Conservation (phyloP, 2,888 invertebrate species). For the Tetranychus truncatus region DNA sequence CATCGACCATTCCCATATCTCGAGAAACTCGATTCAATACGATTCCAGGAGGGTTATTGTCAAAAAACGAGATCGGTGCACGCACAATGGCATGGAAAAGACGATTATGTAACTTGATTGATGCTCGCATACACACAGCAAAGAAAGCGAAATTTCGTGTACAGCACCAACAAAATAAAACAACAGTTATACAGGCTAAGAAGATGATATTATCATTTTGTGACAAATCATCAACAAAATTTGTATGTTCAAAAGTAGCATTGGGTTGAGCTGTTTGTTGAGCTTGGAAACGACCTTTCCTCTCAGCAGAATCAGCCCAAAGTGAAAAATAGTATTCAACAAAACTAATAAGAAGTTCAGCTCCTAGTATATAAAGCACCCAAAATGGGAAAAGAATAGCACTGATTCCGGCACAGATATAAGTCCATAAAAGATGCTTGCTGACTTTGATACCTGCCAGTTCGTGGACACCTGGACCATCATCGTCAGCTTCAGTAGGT, state of each 20-base stretch:
- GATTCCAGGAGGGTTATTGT: conserved; percentile 37
- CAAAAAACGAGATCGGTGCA: conserved; percentile 33
- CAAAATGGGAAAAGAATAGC: conserved; percentile 12
- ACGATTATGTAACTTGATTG: conserved; percentile 26
- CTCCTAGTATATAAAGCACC: conserved; percentile 11
- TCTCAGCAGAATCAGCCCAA: conserved; percentile 21
- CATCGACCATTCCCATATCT: conserved; percentile 36
- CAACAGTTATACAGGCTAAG: conserved; percentile 21
- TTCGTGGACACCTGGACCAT: neutral
- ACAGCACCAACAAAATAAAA: conserved; percentile 24
- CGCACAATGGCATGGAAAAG: conserved; percentile 33
- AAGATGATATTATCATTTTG: conserved; percentile 15
- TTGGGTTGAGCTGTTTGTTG: neutral
- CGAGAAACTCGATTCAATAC: conserved; percentile 35
- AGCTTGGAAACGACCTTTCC: neutral
- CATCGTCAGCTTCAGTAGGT: conserved; percentile 11
- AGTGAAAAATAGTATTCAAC: conserved; percentile 21
- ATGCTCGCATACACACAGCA: conserved; percentile 27
- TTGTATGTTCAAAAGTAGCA: neutral
- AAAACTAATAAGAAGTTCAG: conserved; percentile 22
- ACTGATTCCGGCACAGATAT: conserved; percentile 17
- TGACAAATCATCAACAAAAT: conserved; percentile 6
- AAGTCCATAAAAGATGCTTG: conserved; percentile 7
- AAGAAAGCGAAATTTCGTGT: conserved; percentile 25
- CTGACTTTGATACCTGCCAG: neutral